Conservation (phyloP, 2,797 vertebrate genomes). For the Pogoniulus pusillus region DNA sequence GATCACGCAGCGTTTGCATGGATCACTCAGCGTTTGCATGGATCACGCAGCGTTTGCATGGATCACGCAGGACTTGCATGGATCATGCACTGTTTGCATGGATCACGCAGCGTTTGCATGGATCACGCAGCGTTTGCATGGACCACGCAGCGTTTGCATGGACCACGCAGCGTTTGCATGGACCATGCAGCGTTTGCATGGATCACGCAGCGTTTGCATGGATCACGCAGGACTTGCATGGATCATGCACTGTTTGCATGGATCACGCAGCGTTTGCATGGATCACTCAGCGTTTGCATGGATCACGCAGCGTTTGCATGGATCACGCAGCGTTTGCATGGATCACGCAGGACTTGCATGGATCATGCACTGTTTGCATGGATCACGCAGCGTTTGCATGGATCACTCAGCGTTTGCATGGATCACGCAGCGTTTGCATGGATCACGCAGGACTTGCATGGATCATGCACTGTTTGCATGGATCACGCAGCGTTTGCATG, state of each 20-base stretch:
- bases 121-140: too few species aligned
- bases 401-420: too few species aligned
- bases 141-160: too few species aligned
- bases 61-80: rapidly evolving
- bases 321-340: rapidly evolving
- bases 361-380: rapidly evolving
- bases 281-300: too few species aligned
- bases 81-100: too few species aligned
- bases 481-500: too few species aligned
- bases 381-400: too few species aligned
- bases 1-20: too few species aligned
- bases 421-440: rapidly evolving
- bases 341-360: rapidly evolving
- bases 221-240: rapidly evolving
- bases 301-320: rapidly evolving
- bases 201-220: rapidly evolving
- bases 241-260: rapidly evolving
- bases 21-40: too few species aligned
- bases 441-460: rapidly evolving
- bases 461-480: rapidly evolving
- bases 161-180: rapidly evolving
- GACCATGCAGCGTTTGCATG: rapidly evolving
- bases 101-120: too few species aligned
- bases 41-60: rapidly evolving
- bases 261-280: too few species aligned